These are phyloP conservation scores for Empidonax alnorum DNA, from an alignment of 2,113 vertebrate species.

Conservation along the genomic window DNA sequence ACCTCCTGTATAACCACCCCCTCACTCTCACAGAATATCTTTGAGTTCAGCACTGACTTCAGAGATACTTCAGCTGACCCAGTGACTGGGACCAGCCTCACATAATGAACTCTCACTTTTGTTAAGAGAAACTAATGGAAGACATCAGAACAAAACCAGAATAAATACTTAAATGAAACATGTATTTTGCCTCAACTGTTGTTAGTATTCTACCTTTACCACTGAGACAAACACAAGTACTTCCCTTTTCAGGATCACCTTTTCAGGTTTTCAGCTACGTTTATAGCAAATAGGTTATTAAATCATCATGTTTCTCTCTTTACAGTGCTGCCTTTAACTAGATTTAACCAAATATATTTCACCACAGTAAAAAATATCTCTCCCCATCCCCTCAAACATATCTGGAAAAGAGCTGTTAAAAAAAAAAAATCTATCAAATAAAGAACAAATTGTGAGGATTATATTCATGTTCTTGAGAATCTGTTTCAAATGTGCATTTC, in stretches of 20 bases:
- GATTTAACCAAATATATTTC: not conserved
- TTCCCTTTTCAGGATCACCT: not conserved
- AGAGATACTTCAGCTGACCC: not conserved
- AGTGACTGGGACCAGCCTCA: not conserved
- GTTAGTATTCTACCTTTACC: not conserved
- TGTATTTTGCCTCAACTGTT: not conserved
- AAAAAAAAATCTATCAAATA: not conserved
- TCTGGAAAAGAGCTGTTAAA: not conserved
- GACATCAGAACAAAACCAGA: not conserved
- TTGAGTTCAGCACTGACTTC: not conserved
- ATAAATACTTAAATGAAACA: not conserved
- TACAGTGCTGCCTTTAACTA: not conserved
- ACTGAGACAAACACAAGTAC: not conserved
- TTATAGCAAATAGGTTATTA: not conserved
- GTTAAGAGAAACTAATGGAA: not conserved
- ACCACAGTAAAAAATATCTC: not conserved
- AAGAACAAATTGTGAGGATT: not conserved
- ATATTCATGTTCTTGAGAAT: not conserved
- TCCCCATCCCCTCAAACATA: not conserved
- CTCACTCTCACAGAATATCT: not conserved
- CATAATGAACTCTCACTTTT: not conserved
- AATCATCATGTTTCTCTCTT: rapidly evolving
- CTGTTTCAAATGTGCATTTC: not conserved
- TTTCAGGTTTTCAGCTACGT: not conserved
- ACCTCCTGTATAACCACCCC: not conserved